phyloP scores from a whole-genome alignment of 2,113 vertebrate genomes.

The Oxyura jamaicensis region DNA sequence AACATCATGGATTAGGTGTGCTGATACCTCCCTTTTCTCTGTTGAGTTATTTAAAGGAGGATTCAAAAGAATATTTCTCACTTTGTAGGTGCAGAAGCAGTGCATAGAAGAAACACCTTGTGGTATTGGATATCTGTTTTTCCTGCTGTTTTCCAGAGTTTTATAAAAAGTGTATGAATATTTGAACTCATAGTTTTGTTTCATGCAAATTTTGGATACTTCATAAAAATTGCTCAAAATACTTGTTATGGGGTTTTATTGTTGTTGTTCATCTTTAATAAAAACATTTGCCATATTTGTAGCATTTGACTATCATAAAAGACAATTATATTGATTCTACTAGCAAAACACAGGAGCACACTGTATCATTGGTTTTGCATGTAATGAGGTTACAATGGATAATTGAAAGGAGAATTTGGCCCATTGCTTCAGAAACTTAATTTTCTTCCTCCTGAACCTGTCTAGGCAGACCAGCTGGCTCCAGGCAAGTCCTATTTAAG shows the following conservation, averaged over 20 bases:
- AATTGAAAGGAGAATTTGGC: constrained; percentile 68
- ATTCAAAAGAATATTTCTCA: neutral
- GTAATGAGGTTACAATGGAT: constrained; percentile 51
- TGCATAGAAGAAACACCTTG: neutral
- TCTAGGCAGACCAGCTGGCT: constrained; percentile 46
- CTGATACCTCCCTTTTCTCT: neutral
- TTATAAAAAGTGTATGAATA: neutral
- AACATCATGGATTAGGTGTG: neutral
- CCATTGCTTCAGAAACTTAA: constrained; percentile 55
- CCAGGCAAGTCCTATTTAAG: constrained; percentile 29
- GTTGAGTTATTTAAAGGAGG: neutral
- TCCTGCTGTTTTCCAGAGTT: neutral
- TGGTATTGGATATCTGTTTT: neutral
- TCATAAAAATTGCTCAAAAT: neutral
- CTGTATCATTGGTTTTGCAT: constrained; percentile 53
- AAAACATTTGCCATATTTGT: constrained; percentile 31
- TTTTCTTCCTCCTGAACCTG: constrained; percentile 42
- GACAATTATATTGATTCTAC: constrained; percentile 29
- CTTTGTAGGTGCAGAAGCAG: neutral
- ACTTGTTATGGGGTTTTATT: neutral
- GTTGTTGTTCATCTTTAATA: constrained; percentile 18
- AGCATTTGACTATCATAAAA: constrained; percentile 47
- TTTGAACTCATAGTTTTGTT: neutral
- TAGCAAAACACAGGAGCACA: constrained; percentile 25
- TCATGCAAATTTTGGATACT: neutral